Base-by-base conservation (phyloP, 2,797 vertebrate genomes). In the Cheirogaleus major region DNA sequence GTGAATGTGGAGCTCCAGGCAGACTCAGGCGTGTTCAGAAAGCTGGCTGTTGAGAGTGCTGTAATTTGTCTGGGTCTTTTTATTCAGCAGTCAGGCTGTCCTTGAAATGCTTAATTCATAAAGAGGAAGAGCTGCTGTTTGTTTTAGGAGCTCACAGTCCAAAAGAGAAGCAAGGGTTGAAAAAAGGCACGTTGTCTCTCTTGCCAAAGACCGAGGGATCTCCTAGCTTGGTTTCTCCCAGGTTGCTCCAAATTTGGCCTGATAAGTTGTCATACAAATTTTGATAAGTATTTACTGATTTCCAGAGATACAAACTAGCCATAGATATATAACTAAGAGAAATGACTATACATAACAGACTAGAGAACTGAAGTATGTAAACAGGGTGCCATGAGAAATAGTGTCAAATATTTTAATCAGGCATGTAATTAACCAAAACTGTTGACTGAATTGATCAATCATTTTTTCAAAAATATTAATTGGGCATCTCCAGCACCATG, bases 31-130 rank as follows among this genome's bases (percentile, higher is more conserved):
- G 95, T 55, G 23, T 96, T 98, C 67, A 30, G 96, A 95, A 94
- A 98, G 92, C 50, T 84, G 91, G 61, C 95, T 97, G 43, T 0
- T 0, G 27, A 0, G 20, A 55, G 70, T 78, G 95, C 93, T 85
- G 63, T 79, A 97, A 97, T 95, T 95, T 92, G 93, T 76, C 43
- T 48, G 88, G 82, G 79, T 89, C 70, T 95, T 96, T 96, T 96
- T 23, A 76, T 18, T 85, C 25, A 61, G 89, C 38, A 91, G 83
- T 8, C 82, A 96, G 59, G 41, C 91, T 96, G 89, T 84, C 96
- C 69, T 50, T 45, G 79, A 95, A 91, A 97, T 81, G 35, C 84
- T 81, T 93, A 89, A 96, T 89, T 96, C 65, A 94, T 82, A 94
- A 18, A 95, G 92, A 93, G 5, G 4, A 88, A 93, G 76, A 86